Evolutionary conservation across 2,888 invertebrate genomes (phyloP).

Genomic region (Eilema depressum): DNA sequence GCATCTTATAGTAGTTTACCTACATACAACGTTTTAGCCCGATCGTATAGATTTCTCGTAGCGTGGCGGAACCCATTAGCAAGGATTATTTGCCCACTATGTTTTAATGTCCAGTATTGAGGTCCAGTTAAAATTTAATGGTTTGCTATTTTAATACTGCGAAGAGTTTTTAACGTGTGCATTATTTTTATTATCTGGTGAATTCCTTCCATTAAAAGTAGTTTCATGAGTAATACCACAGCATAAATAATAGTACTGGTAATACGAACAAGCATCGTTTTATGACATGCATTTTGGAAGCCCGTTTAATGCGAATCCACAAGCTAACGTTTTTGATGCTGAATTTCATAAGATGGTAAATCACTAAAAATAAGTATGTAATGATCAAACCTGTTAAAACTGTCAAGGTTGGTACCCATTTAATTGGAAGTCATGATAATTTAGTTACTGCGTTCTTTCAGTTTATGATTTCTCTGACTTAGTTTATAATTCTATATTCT

Average conservation of each 20-base stretch:
- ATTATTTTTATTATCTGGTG: slow-evolving; percentile 63
- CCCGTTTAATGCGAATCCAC: slow-evolving; percentile 54
- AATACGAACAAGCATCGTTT: slow-evolving; percentile 67
- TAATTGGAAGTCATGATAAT: neutral
- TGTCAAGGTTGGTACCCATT: neutral
- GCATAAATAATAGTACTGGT: too few relatives aligned
- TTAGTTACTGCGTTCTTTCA: too few relatives aligned
- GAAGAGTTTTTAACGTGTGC: slow-evolving; percentile 35
- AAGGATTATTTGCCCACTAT: neutral
- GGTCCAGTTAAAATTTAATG: neutral
- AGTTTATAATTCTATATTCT: too few relatives aligned
- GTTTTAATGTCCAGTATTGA: neutral
- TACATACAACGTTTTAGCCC: too few relatives aligned
- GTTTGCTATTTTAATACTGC: neutral
- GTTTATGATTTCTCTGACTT: neutral
- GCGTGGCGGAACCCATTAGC: too few relatives aligned
- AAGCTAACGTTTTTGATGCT: slow-evolving; percentile 33
- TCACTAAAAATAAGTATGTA: too few relatives aligned
- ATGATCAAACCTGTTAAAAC: too few relatives aligned
- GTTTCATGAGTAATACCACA: slow-evolving; percentile 55
- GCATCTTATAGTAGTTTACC: too few relatives aligned
- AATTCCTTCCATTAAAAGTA: slow-evolving; percentile 32
- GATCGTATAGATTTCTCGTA: too few relatives aligned
- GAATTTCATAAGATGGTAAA: neutral
- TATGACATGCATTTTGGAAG: slow-evolving; percentile 67